A percentile compares a stretch with the other conserved stretches of the same genome.
Evolutionary conservation across 2,888 invertebrate genomes (phyloP).

Genomic region (Drosophila cracens): DNA sequence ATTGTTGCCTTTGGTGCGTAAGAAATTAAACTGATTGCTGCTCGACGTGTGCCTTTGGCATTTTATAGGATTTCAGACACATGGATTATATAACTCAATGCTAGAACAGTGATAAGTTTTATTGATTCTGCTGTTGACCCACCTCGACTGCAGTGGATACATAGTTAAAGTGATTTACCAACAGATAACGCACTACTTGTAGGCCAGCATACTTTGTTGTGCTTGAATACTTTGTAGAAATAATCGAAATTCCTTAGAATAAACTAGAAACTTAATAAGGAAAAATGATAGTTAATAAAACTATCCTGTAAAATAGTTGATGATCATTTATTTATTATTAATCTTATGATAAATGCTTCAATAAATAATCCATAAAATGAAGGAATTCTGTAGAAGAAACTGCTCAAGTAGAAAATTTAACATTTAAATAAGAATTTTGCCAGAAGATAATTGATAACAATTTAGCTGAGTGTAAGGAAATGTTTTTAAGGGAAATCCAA

Average conservation of each 20-base stretch:
- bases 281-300: not conserved
- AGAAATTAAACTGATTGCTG: slow-evolving; percentile 35
- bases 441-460: not conserved
- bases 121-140: slow-evolving; percentile 63
- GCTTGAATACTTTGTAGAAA: not conserved
- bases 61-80: slow-evolving; percentile 39
- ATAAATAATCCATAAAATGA: not conserved
- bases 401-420: too few species aligned
- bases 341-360: not conserved
- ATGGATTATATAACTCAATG: slow-evolving; percentile 13
- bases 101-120: slow-evolving; percentile 21
- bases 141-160: not conserved
- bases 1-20: not conserved
- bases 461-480: not conserved
- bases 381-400: too few species aligned
- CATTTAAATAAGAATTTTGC: not conserved
- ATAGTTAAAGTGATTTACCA: slow-evolving; percentile 11
- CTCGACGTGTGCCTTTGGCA: not conserved
- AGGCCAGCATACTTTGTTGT: not conserved
- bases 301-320: not conserved
- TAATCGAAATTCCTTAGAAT: not conserved
- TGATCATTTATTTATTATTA: not conserved
- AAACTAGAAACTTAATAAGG: not conserved
- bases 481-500: not conserved
- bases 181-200: slow-evolving; percentile 3